Percentiles rank a stretch among this genome's conserved stretches.
These are phyloP conservation scores for Cryptomyrus ogoouensis DNA, from an alignment of 2,113 vertebrate genomes.

Conservation along the genomic window DNA sequence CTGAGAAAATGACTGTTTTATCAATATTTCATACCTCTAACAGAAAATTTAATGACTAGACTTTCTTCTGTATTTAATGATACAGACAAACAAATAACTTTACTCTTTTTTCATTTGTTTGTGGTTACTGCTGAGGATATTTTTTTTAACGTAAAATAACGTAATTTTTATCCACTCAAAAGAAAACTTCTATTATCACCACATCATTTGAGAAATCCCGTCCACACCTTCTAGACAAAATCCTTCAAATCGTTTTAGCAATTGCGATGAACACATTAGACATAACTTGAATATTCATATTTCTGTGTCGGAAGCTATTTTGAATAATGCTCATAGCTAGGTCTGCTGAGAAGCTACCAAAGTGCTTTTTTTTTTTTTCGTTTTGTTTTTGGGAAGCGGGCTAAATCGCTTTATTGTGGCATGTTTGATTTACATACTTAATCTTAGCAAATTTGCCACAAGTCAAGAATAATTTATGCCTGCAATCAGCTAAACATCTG, in stretches of 20 bases:
- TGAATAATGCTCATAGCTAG: not conserved
- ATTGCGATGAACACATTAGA: not conserved
- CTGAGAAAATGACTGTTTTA: not conserved
- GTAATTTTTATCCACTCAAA: not conserved
- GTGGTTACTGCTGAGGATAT: not conserved
- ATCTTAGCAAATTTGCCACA: slow-evolving; percentile 15
- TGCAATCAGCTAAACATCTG: slow-evolving; percentile 15
- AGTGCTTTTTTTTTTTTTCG: not conserved
- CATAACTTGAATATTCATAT: not conserved
- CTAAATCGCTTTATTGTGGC: slow-evolving; percentile 5
- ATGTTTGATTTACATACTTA: slow-evolving; percentile 15
- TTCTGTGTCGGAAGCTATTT: not conserved
- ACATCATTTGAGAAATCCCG: not conserved
- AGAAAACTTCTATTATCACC: not conserved
- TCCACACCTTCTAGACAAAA: not conserved
- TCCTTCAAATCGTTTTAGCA: not conserved
- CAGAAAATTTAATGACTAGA: not conserved
- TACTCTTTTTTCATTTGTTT: not conserved
- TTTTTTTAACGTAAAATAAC: not conserved
- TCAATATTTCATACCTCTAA: not conserved
- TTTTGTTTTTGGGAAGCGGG: not conserved
- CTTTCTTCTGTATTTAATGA: not conserved
- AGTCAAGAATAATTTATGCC: slow-evolving; percentile 19
- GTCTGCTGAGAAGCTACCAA: not conserved
- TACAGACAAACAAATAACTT: not conserved